Evolutionary conservation across 1,140 invertebrate species (phyloP), one percentile per base, ranked within the genome.

Genomic region (Polyergus mexicanus): DNA sequence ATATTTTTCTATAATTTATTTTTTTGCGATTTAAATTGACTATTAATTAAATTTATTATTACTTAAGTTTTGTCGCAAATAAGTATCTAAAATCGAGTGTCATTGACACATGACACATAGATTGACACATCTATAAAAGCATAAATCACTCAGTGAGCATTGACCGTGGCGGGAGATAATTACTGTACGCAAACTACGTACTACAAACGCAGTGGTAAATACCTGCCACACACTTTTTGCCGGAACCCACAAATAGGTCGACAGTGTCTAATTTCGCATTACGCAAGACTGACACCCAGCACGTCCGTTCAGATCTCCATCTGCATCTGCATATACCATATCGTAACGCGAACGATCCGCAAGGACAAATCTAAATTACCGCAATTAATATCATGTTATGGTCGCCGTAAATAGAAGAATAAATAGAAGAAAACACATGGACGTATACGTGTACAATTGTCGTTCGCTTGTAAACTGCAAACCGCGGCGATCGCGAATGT

Each of bases 321-420:
- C 38, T 62, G 28, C 80, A 75, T 56, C 80, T 83, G 78, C 1
- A 28, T 28, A 28, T 28, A 28, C n/a, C 25, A 83, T 25, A 47
- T 35, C 56, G 78, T 72, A 72, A 81, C 7, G 54, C 35, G 25
- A 62, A 28, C 68, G 58, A 5, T 6, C 38, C 69, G 56, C 80
- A 84, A 84, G 80, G 69, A 54, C 80, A 44, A 84, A 75, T 84
- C 80, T 75, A 80, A 69, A 80, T 80, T 80, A 69, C 80, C 54
- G 54, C 54, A 72, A 75, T 75, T 75, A 75, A 84, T 84, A 62
- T 8, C 80, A 38, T 84, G 80, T 84, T 69, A 84, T 25, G 80
- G 80, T 65, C 80, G 69, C n/a, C 11, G 69, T 62, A 72, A 51
- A 63, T 75, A 58, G 60, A 65, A 32, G 35, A 25, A 56, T 51